Evolutionary conservation across 2,888 invertebrate genomes (phyloP), one percentile per base, ranked within the genome.

Genomic region (Protodeltote pygarga): DNA sequence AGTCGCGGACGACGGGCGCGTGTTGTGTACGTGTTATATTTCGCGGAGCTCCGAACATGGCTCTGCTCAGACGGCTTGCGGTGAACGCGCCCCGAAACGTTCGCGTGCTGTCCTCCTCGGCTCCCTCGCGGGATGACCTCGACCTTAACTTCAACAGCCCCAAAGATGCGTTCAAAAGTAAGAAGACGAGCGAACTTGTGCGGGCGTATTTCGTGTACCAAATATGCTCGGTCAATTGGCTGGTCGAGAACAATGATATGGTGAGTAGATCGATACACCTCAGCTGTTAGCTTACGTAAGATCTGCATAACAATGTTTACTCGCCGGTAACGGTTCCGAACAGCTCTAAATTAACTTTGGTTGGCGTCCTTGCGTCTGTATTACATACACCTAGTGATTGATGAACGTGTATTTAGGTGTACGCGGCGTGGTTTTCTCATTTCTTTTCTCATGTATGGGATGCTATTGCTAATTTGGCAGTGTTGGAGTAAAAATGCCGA

Each of bases 231-330:
- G 93, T 96, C 79, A 95, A 96, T 77, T 95, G 95, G 83, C 89
- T 99, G 67, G 98, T 99, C 65, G 96, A 98, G 82, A 95, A 98
- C 92, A 98, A 98, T 83, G 96, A 95, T 93, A 94, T 95, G 97
- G 98, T 98, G 93, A 94, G 93, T 85, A 60, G 68, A 75, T 75
- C 70, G 65, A 37, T 48, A 41, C 15, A 28, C 44, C 24, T 63
- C 75, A 77, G 79, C 75, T 78, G 79, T 65, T 69, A 58, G 59
- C 77, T 89, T 89, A 89, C 83, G 81, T 89, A 89, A 90, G 73
- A 60, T 57, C 69, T 65, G 72, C 66, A 63, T 54, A 65, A 51
- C 52, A 48, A 65, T 75, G 74, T 79, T 78, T 77, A 76, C 59
- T 73, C 72, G 71, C 75, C 75, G 75, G 75, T 64, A 48, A 57